Percentiles rank a stretch among this genome's conserved stretches.
phyloP scores from a whole-genome alignment of 2,888 invertebrate species.

The Stenichneumon culpator region DNA sequence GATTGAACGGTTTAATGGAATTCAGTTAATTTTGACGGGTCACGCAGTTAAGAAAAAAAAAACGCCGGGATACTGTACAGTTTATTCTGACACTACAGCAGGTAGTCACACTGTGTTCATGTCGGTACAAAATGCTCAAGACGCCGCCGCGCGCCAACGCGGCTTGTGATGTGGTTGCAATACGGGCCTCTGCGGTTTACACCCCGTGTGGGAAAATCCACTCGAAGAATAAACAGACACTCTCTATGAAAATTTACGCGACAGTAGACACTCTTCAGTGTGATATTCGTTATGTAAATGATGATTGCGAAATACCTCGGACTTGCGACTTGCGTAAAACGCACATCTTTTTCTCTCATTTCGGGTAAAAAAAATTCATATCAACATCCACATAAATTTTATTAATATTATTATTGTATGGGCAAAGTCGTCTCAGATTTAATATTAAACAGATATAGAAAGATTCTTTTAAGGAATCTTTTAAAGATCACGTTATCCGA shows the following conservation, averaged over 20 bases:
- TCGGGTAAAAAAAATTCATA: not conserved
- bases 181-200: slow-evolving; percentile 77
- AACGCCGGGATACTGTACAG: not conserved
- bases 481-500: no score
- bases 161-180: slow-evolving; percentile 77
- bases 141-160: slow-evolving; percentile 68
- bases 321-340: not conserved
- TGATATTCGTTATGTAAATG: not conserved
- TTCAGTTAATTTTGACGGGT: not conserved
- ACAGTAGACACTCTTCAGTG: not conserved
- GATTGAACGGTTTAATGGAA: slow-evolving; percentile 19
- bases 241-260: slow-evolving; percentile 13
- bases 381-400: not conserved
- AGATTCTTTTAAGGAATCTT: no score
- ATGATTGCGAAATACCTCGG: slow-evolving; percentile 3
- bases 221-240: slow-evolving; percentile 61
- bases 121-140: slow-evolving; percentile 33
- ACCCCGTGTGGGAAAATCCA: slow-evolving; percentile 78
- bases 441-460: no score
- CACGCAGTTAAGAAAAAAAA: slow-evolving; percentile 12
- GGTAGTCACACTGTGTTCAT: not conserved
- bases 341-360: not conserved
- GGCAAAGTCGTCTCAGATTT: no score
- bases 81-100: slow-evolving; percentile 26
- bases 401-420: not conserved